Conservation (phyloP, 53 echinoderm and acorn worm species). For the Apostichopus leukothele region DNA sequence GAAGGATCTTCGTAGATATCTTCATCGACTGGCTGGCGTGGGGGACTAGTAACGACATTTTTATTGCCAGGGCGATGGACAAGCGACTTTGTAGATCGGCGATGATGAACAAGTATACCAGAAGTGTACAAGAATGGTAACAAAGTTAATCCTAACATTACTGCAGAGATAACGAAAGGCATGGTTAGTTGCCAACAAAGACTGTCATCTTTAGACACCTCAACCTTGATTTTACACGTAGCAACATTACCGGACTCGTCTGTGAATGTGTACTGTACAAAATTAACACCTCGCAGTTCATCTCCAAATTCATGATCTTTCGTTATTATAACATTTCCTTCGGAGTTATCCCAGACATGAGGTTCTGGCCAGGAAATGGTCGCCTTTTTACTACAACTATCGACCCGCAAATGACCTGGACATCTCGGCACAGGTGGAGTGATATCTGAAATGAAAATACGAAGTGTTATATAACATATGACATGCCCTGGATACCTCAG, state of each 20-base stretch:
- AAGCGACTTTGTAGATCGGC: too few species aligned
- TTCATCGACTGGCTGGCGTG: too few species aligned
- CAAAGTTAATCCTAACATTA: neutral
- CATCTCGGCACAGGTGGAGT: slow-evolving; percentile 8
- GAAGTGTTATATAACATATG: too few species aligned
- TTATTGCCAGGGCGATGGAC: too few species aligned
- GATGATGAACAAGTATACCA: too few species aligned
- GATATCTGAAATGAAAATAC: slow-evolving; percentile 1
- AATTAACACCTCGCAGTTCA: neutral
- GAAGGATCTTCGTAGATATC: too few species aligned
- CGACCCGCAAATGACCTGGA: neutral
- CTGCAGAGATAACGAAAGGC: neutral
- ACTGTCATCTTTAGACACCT: neutral
- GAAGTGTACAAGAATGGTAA: neutral
- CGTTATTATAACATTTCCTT: neutral
- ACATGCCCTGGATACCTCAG: too few species aligned
- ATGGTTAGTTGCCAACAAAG: neutral
- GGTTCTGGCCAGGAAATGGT: neutral
- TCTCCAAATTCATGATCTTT: neutral
- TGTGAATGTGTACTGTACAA: slow-evolving; percentile 3
- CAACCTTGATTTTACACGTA: slow-evolving; percentile 4
- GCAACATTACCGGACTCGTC: slow-evolving; percentile 6
- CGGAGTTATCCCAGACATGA: slow-evolving; percentile 8
- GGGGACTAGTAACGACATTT: too few species aligned
- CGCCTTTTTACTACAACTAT: neutral